A percentile compares a stretch with the other conserved stretches of the same genome.
Evolutionary conservation across 2,113 vertebrate species (phyloP).

Genomic region (Noturus placidus): DNA sequence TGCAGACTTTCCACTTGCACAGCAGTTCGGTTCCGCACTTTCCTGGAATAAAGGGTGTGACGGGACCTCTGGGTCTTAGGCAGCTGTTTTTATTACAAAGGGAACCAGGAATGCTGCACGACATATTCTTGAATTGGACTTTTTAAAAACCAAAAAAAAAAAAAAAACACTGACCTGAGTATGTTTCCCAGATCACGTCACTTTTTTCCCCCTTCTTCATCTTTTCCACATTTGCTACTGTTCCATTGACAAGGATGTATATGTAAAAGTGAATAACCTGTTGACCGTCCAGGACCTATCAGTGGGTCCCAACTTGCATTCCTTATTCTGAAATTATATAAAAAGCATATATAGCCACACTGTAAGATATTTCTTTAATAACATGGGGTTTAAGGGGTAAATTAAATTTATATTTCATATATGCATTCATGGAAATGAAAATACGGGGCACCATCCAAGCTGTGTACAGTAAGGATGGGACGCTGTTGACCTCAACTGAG

Average conservation of each 20-base stretch:
- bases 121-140: not conserved
- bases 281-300: not conserved
- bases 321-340: not conserved
- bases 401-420: not conserved
- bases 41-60: slow-evolving; percentile 40
- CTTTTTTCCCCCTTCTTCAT: too few species aligned
- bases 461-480: too few species aligned
- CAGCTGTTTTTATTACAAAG: slow-evolving; percentile 19
- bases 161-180: not conserved
- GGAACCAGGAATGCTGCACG: slow-evolving; percentile 20
- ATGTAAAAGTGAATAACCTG: not conserved
- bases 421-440: not conserved
- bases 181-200: not conserved
- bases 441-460: too few species aligned
- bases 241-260: not conserved
- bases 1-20: slow-evolving; percentile 51
- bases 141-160: not conserved
- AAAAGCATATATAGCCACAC: not conserved
- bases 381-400: not conserved
- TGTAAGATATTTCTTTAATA: not conserved
- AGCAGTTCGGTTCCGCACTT: slow-evolving; percentile 37
- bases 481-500: too few species aligned
- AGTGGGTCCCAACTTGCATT: not conserved
- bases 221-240: not conserved
- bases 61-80: slow-evolving; percentile 18